Conservation (phyloP, 2,797 vertebrate genomes). For the Florisuga fusca region DNA sequence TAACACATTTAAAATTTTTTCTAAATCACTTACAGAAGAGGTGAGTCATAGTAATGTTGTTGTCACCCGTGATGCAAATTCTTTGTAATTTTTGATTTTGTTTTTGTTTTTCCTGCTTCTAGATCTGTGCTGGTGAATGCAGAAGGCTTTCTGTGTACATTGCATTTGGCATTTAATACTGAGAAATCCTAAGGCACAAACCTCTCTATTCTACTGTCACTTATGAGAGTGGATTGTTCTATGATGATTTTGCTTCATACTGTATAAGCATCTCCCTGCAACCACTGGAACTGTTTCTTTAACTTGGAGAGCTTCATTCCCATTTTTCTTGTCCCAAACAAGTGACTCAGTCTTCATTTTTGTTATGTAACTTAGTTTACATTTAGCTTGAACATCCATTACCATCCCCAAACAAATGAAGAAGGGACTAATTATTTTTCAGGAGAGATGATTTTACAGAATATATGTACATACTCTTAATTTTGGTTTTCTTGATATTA, state of each 20-base stretch:
- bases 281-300: neutral
- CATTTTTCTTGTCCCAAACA: neutral
- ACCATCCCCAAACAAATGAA: neutral
- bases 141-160: neutral
- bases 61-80: neutral
- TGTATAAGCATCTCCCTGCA: neutral
- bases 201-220: neutral
- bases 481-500: neutral
- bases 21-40: neutral
- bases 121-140: neutral
- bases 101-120: neutral
- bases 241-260: neutral
- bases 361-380: neutral
- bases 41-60: neutral
- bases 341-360: neutral
- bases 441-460: neutral
- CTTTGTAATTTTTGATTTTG: neutral
- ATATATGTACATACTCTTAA: neutral
- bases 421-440: neutral
- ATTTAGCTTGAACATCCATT: neutral
- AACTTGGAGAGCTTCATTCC: neutral
- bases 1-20: conserved; percentile 13
- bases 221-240: neutral
- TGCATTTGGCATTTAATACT: neutral
- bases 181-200: neutral